Conservation (phyloP, 2,113 vertebrate species). For the Beaufortia kweichowensis region DNA sequence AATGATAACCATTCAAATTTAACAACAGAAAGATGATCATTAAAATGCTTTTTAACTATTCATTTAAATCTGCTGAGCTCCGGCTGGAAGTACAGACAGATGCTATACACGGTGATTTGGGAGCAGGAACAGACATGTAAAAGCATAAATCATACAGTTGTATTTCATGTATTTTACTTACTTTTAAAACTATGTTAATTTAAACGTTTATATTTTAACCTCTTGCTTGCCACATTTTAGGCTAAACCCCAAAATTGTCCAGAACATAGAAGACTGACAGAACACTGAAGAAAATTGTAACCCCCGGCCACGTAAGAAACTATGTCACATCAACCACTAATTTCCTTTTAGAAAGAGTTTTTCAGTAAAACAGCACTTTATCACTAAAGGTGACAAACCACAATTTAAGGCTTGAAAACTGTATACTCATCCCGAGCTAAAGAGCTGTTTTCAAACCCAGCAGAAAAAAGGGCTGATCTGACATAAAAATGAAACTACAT, state of each 20-base stretch:
- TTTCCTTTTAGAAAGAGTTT: slow-evolving; percentile 3
- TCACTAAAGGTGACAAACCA: slow-evolving; percentile 18
- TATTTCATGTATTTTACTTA: too few relatives aligned
- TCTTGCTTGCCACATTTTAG: neutral
- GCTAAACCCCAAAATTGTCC: too few relatives aligned
- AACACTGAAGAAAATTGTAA: too few relatives aligned
- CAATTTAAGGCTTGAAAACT: neutral
- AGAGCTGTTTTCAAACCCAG: neutral
- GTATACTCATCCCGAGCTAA: neutral
- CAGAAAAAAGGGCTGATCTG: neutral
- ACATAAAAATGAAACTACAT: neutral
- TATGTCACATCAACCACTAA: neutral
- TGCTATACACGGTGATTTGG: slow-evolving; percentile 1
- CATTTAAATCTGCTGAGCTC: neutral
- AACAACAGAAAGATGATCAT: neutral
- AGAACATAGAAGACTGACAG: too few relatives aligned
- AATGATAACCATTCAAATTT: neutral
- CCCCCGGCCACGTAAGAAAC: neutral
- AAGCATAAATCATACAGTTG: neutral
- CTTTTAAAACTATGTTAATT: too few relatives aligned
- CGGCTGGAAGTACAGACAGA: neutral
- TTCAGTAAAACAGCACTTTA: too few relatives aligned
- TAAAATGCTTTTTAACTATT: neutral
- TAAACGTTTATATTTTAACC: too few relatives aligned
- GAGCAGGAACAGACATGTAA: neutral